Percentiles rank a stretch among this genome's conserved stretches.
phyloP scores from a whole-genome alignment of 2,888 invertebrate genomes.

The Formica aserva region DNA sequence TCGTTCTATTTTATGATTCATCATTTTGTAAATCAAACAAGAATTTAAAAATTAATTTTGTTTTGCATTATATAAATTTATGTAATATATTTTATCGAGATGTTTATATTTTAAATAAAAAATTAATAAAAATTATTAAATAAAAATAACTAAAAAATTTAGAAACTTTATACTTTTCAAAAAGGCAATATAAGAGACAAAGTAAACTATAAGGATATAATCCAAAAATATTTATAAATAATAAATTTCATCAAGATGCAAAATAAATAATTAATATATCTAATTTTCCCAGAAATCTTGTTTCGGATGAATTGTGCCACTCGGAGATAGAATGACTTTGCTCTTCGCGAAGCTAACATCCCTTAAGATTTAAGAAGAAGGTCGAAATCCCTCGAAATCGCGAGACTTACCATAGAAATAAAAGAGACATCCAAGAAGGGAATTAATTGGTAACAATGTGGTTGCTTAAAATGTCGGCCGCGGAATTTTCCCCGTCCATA shows the following conservation, averaged over 20 bases:
- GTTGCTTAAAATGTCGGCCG: constrained; percentile 78
- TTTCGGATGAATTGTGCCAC: background rate
- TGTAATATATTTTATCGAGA: background rate
- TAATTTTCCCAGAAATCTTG: background rate
- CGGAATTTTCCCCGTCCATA: constrained; percentile 62
- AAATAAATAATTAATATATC: constrained; percentile 11
- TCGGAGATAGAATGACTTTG: background rate
- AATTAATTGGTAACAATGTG: constrained; percentile 70
- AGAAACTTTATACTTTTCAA: background rate
- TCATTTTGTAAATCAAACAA: background rate
- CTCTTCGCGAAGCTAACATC: constrained; percentile 1
- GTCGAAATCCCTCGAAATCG: constrained; percentile 15
- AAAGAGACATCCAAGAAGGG: constrained; percentile 51
- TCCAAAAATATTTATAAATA: background rate
- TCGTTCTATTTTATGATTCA: background rate
- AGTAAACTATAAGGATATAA: background rate
- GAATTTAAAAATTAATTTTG: background rate
- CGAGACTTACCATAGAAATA: constrained; percentile 35
- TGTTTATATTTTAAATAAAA: background rate
- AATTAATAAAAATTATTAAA: background rate
- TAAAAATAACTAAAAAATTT: background rate
- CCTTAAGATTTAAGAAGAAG: constrained; percentile 36
- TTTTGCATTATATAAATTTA: background rate
- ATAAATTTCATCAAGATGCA: background rate
- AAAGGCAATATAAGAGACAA: background rate